A percentile compares a stretch with the other conserved stretches of the same genome.
phyloP scores from a whole-genome alignment of 2,113 vertebrate species.

The Dromas ardeola region DNA sequence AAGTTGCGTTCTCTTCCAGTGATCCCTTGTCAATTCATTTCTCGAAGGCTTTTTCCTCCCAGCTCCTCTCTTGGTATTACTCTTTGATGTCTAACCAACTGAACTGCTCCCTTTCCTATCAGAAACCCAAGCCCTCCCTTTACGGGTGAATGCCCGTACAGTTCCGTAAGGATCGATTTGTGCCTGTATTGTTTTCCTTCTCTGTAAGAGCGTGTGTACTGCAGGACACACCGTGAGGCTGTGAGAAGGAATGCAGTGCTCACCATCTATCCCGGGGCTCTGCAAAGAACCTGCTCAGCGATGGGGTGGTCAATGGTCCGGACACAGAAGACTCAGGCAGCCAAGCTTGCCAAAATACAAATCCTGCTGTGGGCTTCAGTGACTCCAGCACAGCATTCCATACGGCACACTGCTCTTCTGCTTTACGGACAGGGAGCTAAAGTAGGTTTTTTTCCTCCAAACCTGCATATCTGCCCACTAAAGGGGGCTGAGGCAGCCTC shows the following conservation, averaged over 20 bases:
- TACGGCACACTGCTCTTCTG: accelerated
- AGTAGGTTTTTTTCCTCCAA: accelerated
- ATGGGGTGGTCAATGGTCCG: accelerated
- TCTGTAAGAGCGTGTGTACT: not conserved
- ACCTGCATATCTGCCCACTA: not conserved
- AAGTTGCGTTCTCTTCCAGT: not conserved
- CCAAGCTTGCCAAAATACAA: accelerated
- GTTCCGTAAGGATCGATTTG: not conserved
- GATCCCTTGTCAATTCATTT: not conserved
- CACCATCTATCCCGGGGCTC: accelerated
- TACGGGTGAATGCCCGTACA: accelerated
- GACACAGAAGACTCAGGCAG: not conserved
- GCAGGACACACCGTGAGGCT: accelerated
- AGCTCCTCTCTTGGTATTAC: not conserved
- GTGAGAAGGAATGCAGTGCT: not conserved
- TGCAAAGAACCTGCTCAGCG: not conserved
- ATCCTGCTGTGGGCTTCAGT: not conserved
- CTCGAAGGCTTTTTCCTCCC: not conserved
- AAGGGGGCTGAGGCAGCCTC: not conserved
- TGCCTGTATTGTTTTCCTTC: not conserved
- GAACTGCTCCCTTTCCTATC: not conserved
- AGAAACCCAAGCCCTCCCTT: not conserved
- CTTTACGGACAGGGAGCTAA: not conserved
- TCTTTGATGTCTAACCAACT: not conserved
- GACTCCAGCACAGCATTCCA: not conserved